Base-by-base conservation (phyloP, 35 echinoderm and acorn worm genomes). In the Chiridota heheva region DNA sequence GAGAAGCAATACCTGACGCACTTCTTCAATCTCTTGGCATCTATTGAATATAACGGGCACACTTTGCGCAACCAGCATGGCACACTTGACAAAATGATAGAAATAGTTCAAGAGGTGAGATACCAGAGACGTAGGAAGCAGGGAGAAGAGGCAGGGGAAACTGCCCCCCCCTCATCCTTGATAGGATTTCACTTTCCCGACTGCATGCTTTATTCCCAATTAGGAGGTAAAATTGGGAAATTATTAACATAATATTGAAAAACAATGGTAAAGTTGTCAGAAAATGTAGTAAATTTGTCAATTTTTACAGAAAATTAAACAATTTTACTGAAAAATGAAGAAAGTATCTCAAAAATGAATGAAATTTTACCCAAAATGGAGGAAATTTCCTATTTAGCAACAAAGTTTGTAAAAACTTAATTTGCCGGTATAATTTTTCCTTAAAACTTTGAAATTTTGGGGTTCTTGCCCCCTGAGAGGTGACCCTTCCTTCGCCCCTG, bases 21-120 rank as follows among this genome's bases (percentile, higher is more conserved):
- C 62, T 88, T 91, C 53, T 78, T 97, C 41, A 60, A 36, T 48
- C 43, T 97, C 36, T 51, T 97, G 37, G 94, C 94, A 51, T 60
- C 94, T 17, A 25, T 97, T 22, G 94, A 97, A 34, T 86, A 88
- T 38, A 91, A 91, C 34, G 94, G 94, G 10, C 84, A 97, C 51
- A 45, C 88, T 12, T 48, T 84, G 4, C 84, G 89, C 8, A 98
- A 98, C 42, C 95, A 98, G 35, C 70, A 91, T 63, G 85, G 95
- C 17, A 98, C 95, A 7, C 26, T 98, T 39, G 61, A 91, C 53
- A 88, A 98, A 70, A 84, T 98, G 48, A 39, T 91, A 20, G 87
- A 90, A 8, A 63, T 91, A 28, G 95, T 86, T 13, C 95, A 98
- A 82, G 95, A 88, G 85, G 95, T 91, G 70, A 74, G 80, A 82